A percentile compares a stretch with the other conserved stretches of the same genome.
These are phyloP conservation scores for Aeoliscus strigatus DNA, from an alignment of 2,797 vertebrate genomes.

Conservation along the genomic window DNA sequence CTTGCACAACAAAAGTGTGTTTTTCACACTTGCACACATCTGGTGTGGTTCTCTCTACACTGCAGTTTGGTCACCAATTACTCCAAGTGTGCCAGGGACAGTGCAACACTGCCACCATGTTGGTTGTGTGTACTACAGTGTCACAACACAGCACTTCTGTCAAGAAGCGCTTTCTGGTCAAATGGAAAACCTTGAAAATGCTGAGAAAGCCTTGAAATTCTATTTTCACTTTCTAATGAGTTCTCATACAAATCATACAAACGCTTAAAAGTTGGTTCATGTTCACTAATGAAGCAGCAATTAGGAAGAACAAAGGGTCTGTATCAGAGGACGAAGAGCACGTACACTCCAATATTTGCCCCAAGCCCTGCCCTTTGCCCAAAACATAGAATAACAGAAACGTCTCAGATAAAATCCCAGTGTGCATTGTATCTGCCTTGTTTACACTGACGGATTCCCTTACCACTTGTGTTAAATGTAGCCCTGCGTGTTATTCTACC, in stretches of 20 bases:
- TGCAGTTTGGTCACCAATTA: slow-evolving; percentile 18
- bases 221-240: no score
- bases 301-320: slow-evolving; percentile 16
- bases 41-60: background rate
- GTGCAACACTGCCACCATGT: slow-evolving; percentile 75
- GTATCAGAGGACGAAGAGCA: slow-evolving; percentile 13
- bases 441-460: slow-evolving; percentile 69
- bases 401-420: slow-evolving; percentile 67
- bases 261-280: background rate
- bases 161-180: no score
- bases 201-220: no score
- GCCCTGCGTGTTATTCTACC: slow-evolving; percentile 69
- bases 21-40: no score
- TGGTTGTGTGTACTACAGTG: slow-evolving; percentile 53
- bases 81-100: slow-evolving; percentile 36
- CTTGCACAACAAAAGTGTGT: no score
- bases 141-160: slow-evolving; percentile 24
- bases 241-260: no score
- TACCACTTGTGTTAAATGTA: slow-evolving; percentile 70
- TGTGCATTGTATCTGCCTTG: slow-evolving; percentile 71
- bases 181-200: no score
- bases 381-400: slow-evolving; percentile 65
- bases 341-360: slow-evolving; percentile 44
- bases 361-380: slow-evolving; percentile 45
- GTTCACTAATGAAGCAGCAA: background rate